phyloP scores from a whole-genome alignment of 2,888 invertebrate species.

The Macaria notata region DNA sequence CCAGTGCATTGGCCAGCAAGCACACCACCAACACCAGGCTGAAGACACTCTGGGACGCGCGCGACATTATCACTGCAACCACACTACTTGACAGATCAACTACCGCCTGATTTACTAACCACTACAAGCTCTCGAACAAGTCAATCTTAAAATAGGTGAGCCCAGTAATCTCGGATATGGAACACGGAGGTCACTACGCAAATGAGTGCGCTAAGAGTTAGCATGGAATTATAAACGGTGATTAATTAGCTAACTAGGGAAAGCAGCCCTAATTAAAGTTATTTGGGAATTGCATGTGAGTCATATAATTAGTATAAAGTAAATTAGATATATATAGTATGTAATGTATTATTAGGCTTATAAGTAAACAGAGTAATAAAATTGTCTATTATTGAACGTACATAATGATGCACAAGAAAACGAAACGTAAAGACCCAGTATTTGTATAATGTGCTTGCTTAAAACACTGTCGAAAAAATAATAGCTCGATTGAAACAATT shows the following conservation, averaged over 20 bases:
- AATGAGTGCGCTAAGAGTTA: slow-evolving; percentile 10
- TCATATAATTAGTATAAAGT: no score
- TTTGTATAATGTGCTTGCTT: no score
- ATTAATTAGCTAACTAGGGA: slow-evolving; percentile 26
- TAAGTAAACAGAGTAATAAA: no score
- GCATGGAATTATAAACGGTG: slow-evolving; percentile 15
- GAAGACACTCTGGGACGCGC: slow-evolving; percentile 35
- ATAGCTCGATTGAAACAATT: no score
- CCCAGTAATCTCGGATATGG: neutral
- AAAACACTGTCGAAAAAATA: no score
- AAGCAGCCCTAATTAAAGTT: slow-evolving; percentile 6
- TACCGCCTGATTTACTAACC: slow-evolving; percentile 18
- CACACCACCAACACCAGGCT: slow-evolving; percentile 45
- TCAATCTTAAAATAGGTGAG: neutral
- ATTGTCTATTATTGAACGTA: no score
- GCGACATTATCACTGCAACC: slow-evolving; percentile 51
- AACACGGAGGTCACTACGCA: slow-evolving; percentile 1
- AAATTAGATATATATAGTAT: no score
- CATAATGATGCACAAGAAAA: no score
- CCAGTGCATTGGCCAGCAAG: slow-evolving; percentile 53
- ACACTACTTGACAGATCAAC: no score
- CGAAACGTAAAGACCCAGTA: no score
- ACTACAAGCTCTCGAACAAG: neutral
- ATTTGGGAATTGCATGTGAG: slow-evolving; percentile 7
- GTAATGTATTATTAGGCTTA: no score